Conservation (phyloP, 2,797 vertebrate species). For the Eulemur rubriventer region DNA sequence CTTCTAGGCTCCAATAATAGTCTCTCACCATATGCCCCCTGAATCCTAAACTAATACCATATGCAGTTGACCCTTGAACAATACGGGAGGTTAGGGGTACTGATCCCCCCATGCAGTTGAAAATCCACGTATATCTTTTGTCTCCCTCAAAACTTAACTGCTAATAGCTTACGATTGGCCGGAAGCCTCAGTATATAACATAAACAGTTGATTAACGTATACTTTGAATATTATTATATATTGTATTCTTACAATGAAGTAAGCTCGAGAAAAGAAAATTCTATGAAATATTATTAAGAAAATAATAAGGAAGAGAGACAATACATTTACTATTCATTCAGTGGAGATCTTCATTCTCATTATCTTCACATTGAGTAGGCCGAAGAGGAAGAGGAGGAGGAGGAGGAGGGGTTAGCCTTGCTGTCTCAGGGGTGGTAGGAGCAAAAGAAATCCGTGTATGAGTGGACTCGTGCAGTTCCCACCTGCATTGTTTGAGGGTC, state of each 20-base stretch:
- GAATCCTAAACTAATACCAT: background rate
- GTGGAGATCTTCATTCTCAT: background rate
- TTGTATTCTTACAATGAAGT: background rate
- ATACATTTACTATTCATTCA: background rate
- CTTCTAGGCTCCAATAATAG: background rate
- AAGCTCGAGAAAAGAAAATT: background rate
- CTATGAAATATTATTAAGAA: background rate
- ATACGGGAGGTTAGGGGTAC: accelerated
- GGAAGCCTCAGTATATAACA: background rate
- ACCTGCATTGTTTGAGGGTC: background rate
- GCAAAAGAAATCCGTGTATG: background rate
- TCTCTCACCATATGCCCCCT: background rate
- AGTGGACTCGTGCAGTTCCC: background rate
- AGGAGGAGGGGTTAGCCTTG: background rate
- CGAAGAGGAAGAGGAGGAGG: background rate
- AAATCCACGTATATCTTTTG: background rate
- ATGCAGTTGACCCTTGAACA: background rate
- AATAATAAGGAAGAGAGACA: background rate
- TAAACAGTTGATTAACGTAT: background rate
- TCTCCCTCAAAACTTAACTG: background rate
- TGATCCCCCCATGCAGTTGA: too few species aligned
- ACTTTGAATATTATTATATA: background rate
- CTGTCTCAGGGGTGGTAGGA: background rate
- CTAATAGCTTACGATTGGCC: background rate
- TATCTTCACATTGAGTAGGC: background rate